Percentiles rank a stretch among this genome's conserved stretches.
Evolutionary conservation across 2,797 vertebrate genomes (phyloP).

Genomic region (Ptychadena robeensis): DNA sequence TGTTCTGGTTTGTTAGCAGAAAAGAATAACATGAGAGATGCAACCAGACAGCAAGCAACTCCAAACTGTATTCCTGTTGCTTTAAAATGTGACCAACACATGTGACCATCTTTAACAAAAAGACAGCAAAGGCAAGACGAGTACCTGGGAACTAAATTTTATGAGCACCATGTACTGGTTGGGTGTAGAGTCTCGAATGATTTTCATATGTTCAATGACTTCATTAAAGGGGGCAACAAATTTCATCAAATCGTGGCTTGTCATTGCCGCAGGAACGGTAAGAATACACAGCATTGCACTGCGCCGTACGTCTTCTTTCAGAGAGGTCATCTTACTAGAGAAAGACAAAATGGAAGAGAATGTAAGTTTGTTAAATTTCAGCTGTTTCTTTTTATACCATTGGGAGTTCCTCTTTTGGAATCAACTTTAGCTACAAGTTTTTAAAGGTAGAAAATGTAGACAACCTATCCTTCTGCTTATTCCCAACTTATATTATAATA

Average conservation of each 20-base stretch:
- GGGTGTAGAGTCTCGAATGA: conserved; percentile 94
- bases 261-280: conserved; percentile 95
- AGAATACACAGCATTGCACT: conserved; percentile 98
- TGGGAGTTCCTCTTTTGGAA: too few species aligned
- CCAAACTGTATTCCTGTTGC: too few species aligned
- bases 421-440: too few species aligned
- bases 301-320: conserved; percentile 89
- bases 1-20: too few species aligned
- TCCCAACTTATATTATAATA: too few species aligned
- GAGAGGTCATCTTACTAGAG: conserved; percentile 93
- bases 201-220: conserved; percentile 98
- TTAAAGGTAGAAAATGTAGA: too few species aligned
- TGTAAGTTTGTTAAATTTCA: background rate
- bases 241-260: conserved; percentile 98
- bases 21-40: too few species aligned
- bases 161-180: conserved; percentile 99
- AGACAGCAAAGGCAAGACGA: background rate
- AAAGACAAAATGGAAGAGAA: background rate
- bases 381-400: too few species aligned
- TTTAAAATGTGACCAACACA: too few species aligned
- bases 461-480: too few species aligned
- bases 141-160: conserved; percentile 91
- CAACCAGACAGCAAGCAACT: too few species aligned
- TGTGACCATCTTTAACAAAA: background rate
- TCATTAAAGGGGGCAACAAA: conserved; percentile 95